phyloP scores from a whole-genome alignment of 2,888 invertebrate species.

The Cryptops parisi region DNA sequence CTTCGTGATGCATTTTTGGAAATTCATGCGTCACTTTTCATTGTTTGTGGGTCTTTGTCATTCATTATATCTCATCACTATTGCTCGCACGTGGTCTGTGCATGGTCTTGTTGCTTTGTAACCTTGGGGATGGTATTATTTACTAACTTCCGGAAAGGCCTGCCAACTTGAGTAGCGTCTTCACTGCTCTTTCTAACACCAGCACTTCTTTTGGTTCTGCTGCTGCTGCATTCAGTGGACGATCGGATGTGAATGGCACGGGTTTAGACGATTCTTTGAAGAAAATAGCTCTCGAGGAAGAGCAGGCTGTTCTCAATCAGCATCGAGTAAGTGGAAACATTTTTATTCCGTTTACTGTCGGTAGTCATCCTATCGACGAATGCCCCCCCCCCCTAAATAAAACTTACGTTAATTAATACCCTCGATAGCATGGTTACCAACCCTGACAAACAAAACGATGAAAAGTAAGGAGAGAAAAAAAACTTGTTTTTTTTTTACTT shows the following conservation, averaged over 20 bases:
- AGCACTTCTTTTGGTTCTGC: constrained; percentile 77
- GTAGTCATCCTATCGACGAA: no score
- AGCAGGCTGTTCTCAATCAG: constrained; percentile 89
- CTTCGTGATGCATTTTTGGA: no score
- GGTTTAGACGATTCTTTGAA: constrained; percentile 69
- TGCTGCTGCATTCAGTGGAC: constrained; percentile 37
- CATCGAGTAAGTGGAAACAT: constrained; percentile 52
- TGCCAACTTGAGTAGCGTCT: constrained; percentile 77
- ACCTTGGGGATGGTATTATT: neutral
- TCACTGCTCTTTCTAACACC: constrained; percentile 72
- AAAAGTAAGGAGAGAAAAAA: no score
- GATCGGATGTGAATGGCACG: constrained; percentile 32
- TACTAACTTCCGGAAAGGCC: constrained; percentile 45
- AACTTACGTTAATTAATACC: no score
- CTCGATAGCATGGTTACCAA: no score
- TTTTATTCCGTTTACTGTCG: no score
- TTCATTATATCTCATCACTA: constrained; percentile 11
- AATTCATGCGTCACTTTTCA: no score
- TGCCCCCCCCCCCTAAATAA: no score
- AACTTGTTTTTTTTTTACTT: no score
- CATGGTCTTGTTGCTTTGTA: constrained; percentile 12
- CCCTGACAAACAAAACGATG: no score
- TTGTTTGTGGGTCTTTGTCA: constrained; percentile 15
- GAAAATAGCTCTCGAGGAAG: constrained; percentile 81
- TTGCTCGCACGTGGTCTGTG: constrained; percentile 1